Evolutionary conservation across 1,140 invertebrate species (phyloP).

Genomic region (Metaphire vulgaris): DNA sequence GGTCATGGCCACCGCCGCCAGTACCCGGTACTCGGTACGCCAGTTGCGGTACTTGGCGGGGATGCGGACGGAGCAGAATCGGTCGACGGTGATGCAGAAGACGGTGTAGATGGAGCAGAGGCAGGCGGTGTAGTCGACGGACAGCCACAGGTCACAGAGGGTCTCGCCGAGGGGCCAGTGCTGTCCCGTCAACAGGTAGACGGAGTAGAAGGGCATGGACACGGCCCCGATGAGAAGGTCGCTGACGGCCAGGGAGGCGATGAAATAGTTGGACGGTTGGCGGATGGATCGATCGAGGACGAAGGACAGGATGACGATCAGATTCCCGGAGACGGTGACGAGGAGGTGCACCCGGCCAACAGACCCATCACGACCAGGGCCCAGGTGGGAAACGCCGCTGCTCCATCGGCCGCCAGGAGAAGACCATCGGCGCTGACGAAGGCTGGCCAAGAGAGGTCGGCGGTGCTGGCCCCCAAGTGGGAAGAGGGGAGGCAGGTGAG

Average conservation of each 20-base stretch:
- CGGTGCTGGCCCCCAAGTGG: too few species aligned
- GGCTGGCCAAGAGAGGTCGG: background rate
- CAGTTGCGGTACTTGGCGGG: constrained; percentile 93
- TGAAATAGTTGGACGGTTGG: constrained; percentile 98
- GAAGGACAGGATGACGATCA: constrained; percentile 93
- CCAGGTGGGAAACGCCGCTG: constrained; percentile 51
- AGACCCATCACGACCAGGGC: constrained; percentile 19
- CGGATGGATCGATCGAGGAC: constrained; percentile 92
- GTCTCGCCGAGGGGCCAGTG: constrained; percentile 94
- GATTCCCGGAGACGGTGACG: constrained; percentile 65
- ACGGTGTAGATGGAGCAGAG: constrained; percentile 98
- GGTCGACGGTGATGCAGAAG: constrained; percentile 93
- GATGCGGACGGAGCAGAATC: constrained; percentile 98
- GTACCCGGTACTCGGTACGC: constrained; percentile 88
- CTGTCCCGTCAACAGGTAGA: constrained; percentile 83
- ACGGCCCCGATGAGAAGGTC: constrained; percentile 90
- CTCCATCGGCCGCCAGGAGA: too few species aligned
- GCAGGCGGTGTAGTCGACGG: constrained; percentile 99
- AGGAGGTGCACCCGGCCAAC: constrained; percentile 1
- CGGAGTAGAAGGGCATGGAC: constrained; percentile 86
- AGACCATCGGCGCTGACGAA: background rate
- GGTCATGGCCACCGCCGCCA: constrained; percentile 71
- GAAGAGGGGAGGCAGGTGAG: too few species aligned
- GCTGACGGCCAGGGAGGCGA: constrained; percentile 93
- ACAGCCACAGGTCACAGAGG: constrained; percentile 95